Conservation (phyloP, 2,797 vertebrate genomes). For the Gambelia wislizenii region DNA sequence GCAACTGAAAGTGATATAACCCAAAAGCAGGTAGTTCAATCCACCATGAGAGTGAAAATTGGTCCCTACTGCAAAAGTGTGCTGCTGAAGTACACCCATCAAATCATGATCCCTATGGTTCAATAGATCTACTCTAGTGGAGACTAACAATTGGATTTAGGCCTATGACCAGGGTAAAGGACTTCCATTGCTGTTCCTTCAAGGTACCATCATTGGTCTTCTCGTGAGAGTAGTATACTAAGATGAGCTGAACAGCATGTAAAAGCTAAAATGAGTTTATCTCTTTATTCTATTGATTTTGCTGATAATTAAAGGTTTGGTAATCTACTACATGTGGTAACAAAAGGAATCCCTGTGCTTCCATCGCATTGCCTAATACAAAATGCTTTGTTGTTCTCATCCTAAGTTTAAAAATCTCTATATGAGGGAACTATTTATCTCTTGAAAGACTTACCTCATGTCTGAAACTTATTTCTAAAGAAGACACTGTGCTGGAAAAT, state of each 20-base stretch:
- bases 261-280: neutral
- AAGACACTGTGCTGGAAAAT: neutral
- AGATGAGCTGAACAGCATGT: neutral
- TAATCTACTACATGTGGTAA: neutral
- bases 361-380: neutral
- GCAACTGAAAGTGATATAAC: no score
- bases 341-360: neutral
- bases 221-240: neutral
- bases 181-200: neutral
- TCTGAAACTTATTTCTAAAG: slow-evolving; percentile 7
- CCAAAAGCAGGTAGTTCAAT: no score
- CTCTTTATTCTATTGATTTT: neutral
- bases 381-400: neutral
- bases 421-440: neutral
- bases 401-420: neutral
- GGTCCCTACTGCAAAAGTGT: no score
- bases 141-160: no score
- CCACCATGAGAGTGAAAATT: no score
- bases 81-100: no score
- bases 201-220: neutral
- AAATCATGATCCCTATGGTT: no score
- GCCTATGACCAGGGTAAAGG: neutral
- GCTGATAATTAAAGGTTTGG: neutral
- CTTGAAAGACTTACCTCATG: neutral
- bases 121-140: no score